Conservation (phyloP, 2,888 invertebrate species). For the Megamerina dolium region DNA sequence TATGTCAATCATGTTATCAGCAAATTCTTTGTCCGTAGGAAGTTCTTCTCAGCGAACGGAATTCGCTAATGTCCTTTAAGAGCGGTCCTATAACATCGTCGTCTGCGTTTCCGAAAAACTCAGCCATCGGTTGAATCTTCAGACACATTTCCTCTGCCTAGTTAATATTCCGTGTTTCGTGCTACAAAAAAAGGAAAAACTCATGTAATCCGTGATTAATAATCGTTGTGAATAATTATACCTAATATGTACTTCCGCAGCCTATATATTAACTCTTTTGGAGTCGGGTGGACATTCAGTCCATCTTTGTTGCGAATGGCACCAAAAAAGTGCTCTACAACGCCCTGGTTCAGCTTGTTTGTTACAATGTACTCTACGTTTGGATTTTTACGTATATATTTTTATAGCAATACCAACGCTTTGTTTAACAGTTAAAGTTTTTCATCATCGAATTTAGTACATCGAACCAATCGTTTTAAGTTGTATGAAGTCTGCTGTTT, state of each 20-base stretch:
- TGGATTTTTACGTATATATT: no score
- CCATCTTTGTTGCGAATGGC: slow-evolving; percentile 1
- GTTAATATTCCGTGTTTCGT: slow-evolving; percentile 1
- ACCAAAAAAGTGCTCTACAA: slow-evolving; percentile 9
- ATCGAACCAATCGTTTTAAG: slow-evolving; percentile 23
- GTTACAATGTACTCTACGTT: slow-evolving; percentile 6
- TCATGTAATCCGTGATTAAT: background rate
- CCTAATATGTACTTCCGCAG: slow-evolving; percentile 6
- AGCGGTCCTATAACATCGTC: background rate
- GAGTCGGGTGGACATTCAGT: slow-evolving; percentile 5
- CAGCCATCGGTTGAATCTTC: slow-evolving; percentile 1
- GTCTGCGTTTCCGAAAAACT: background rate
- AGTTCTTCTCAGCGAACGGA: no score
- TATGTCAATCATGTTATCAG: background rate
- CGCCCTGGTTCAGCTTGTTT: slow-evolving; percentile 4
- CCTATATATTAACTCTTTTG: slow-evolving; percentile 7
- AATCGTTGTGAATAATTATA: background rate
- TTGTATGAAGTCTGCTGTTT: slow-evolving; percentile 20
- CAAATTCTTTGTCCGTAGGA: background rate
- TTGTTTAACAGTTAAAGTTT: no score
- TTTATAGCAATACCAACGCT: no score
- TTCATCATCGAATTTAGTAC: slow-evolving; percentile 14
- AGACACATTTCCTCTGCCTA: background rate
- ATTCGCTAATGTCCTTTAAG: no score
- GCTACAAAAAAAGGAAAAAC: no score